These are phyloP conservation scores for Colostygia pectinataria DNA, from an alignment of 2,888 invertebrate genomes.

Conservation along the genomic window DNA sequence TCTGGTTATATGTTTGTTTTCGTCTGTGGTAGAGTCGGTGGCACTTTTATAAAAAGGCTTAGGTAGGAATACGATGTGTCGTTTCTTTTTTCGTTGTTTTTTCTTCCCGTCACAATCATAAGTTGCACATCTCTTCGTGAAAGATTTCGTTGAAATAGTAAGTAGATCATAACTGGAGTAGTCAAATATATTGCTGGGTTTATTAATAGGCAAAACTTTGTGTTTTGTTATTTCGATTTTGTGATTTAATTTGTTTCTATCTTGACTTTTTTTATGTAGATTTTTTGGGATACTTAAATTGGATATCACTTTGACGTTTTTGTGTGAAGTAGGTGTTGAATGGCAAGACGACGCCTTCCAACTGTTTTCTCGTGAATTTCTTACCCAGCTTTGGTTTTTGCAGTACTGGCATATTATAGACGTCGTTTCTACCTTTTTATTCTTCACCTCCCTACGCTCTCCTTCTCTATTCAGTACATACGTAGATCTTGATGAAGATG, in stretches of 20 bases:
- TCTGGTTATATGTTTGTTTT: conserved; percentile 20
- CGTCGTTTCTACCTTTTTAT: conserved; percentile 42
- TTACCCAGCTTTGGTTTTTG: conserved; percentile 30
- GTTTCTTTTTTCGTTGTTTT: conserved; percentile 30
- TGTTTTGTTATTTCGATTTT: conserved; percentile 39
- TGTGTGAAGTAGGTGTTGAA: conserved; percentile 51
- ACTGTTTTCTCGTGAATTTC: conserved; percentile 10
- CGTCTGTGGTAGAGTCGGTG: conserved; percentile 33
- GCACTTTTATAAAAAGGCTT: conserved; percentile 41
- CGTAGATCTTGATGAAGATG: conserved; percentile 51
- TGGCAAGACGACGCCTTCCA: conserved; percentile 39
- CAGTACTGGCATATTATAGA: conserved; percentile 38
- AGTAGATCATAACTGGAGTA: conserved; percentile 54
- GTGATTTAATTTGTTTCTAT: conserved; percentile 30
- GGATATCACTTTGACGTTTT: conserved; percentile 57
- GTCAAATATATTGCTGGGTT: conserved; percentile 38
- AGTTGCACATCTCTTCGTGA: conserved; percentile 48
- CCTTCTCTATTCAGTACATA: conserved; percentile 50
- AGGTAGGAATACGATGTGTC: conserved; percentile 43
- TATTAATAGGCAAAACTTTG: conserved; percentile 38
- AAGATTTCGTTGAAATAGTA: conserved; percentile 53
- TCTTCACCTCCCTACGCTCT: conserved; percentile 39
- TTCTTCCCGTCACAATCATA: conserved; percentile 30
- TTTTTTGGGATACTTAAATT: conserved; percentile 67
- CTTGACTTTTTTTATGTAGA: conserved; percentile 37